phyloP scores from a whole-genome alignment of 2,113 vertebrate species.

The Poecile atricapillus region DNA sequence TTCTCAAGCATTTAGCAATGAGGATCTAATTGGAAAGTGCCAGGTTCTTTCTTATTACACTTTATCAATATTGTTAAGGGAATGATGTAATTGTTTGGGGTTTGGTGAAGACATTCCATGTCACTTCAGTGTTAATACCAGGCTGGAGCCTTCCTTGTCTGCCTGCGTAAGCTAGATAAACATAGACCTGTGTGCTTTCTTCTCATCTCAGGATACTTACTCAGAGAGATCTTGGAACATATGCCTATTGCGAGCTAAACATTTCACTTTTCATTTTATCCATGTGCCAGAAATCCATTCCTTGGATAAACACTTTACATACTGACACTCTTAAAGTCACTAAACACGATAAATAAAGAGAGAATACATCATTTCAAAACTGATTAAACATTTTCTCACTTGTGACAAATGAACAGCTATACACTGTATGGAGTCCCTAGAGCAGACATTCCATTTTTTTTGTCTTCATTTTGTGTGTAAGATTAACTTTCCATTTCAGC shows the following conservation, averaged over 20 bases:
- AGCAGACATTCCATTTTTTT: slow-evolving; percentile 57
- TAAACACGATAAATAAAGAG: slow-evolving; percentile 75
- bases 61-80: slow-evolving; percentile 78
- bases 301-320: slow-evolving; percentile 79
- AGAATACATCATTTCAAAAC: slow-evolving; percentile 68
- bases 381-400: slow-evolving; percentile 74
- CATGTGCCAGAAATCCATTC: slow-evolving; percentile 77
- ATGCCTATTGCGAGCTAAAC: slow-evolving; percentile 72
- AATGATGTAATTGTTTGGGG: slow-evolving; percentile 87
- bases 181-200: slow-evolving; percentile 77
- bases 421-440: slow-evolving; percentile 36
- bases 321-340: slow-evolving; percentile 75
- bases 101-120: slow-evolving; percentile 83
- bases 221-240: slow-evolving; percentile 73
- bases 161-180: slow-evolving; percentile 85
- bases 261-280: slow-evolving; percentile 78
- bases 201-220: slow-evolving; percentile 74
- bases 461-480: slow-evolving; percentile 63
- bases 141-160: slow-evolving; percentile 87
- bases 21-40: slow-evolving; percentile 66
- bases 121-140: slow-evolving; percentile 84
- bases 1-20: slow-evolving; percentile 52
- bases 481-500: slow-evolving; percentile 74
- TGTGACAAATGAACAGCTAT: slow-evolving; percentile 71
- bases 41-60: slow-evolving; percentile 62